Evolutionary conservation across 1,140 invertebrate species (phyloP).

Genomic region (Yoshiicerus persimilis): DNA sequence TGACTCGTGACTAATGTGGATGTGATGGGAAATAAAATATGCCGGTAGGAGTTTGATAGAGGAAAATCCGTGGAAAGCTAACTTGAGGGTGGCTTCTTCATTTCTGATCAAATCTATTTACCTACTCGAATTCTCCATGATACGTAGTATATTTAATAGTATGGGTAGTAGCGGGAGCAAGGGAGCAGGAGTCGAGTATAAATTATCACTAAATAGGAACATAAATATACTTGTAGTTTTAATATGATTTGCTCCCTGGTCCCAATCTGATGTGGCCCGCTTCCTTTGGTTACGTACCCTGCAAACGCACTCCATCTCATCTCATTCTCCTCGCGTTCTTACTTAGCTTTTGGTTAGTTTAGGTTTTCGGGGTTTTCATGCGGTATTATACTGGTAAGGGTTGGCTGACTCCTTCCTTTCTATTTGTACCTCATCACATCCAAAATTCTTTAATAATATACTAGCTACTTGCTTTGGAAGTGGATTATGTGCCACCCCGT

Average conservation of each 20-base stretch:
- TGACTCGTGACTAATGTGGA: not conserved
- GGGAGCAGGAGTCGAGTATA: not conserved
- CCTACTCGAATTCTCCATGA: not conserved
- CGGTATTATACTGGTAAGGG: not conserved
- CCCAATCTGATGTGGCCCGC: not conserved
- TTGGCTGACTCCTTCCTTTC: not conserved
- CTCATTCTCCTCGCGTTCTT: not conserved
- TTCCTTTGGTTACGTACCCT: not conserved
- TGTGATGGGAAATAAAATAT: constrained; percentile 13
- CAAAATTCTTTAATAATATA: too few species aligned
- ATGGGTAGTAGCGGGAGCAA: not conserved
- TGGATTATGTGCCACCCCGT: too few species aligned
- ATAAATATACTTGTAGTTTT: not conserved
- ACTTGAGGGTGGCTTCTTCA: not conserved
- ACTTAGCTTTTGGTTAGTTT: not conserved
- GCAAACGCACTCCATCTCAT: not conserved
- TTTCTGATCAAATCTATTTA: not conserved
- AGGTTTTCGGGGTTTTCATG: not conserved
- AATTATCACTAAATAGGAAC: not conserved
- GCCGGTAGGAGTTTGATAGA: not conserved
- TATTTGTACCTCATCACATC: not conserved
- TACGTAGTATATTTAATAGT: not conserved
- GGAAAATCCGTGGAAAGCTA: not conserved
- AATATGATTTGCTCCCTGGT: not conserved
- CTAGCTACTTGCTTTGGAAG: too few species aligned